Percentiles rank a stretch among this genome's conserved stretches.
These are phyloP conservation scores for Cossypha caffra DNA, from an alignment of 2,797 vertebrate genomes.

Conservation along the genomic window DNA sequence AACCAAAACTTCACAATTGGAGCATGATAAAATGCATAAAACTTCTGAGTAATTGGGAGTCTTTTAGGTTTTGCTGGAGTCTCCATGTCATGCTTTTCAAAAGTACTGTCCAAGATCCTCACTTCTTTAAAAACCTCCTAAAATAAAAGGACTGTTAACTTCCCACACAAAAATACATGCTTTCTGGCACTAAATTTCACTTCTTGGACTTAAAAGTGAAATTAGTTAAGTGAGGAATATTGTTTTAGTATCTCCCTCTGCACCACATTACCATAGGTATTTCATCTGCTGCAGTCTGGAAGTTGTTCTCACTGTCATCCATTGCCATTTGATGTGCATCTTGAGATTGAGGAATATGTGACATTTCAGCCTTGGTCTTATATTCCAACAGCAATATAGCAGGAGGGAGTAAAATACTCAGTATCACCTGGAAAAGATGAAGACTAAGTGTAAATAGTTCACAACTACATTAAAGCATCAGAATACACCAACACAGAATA, in stretches of 20 bases:
- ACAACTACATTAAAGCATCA: not conserved
- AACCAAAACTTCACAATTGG: constrained; percentile 99
- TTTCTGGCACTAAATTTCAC: not conserved
- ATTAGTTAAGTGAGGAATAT: not conserved
- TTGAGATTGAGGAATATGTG: constrained; percentile 97
- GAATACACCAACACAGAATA: not conserved
- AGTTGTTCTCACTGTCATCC: constrained; percentile 98
- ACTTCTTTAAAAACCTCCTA: constrained; percentile 97
- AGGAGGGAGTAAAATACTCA: constrained; percentile 95
- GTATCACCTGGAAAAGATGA: constrained; percentile 86
- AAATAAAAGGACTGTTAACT: constrained; percentile 48
- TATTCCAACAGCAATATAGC: constrained; percentile 96
- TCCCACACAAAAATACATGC: not conserved
- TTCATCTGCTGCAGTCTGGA: constrained; percentile 88
- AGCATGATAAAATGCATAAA: constrained; percentile 97
- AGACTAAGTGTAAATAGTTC: not conserved
- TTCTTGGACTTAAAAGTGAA: not conserved
- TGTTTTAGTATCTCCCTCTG: not conserved
- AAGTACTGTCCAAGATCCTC: constrained; percentile 81
- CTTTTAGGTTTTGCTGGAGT: constrained; percentile 88
- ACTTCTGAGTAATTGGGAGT: constrained; percentile 93
- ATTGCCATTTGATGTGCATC: constrained; percentile 98
- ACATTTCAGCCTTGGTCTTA: constrained; percentile 99
- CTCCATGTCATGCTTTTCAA: constrained; percentile 88
- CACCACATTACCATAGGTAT: constrained; percentile 89